These are phyloP conservation scores for Cynodonichthys magdalenae DNA, from an alignment of 2,797 vertebrate genomes.

Conservation along the genomic window DNA sequence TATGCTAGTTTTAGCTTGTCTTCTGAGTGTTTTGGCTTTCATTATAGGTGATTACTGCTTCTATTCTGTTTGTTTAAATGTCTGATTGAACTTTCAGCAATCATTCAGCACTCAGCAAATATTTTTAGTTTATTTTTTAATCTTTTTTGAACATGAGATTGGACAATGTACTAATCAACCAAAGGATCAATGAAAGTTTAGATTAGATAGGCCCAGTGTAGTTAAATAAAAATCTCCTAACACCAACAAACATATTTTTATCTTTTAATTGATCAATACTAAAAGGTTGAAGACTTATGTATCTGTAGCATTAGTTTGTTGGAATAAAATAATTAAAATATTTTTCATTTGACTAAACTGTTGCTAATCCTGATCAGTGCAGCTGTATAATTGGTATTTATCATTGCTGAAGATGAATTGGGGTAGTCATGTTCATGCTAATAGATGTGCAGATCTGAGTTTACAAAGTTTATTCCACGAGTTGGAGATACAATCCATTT, in stretches of 20 bases:
- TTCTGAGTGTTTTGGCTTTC: too few species aligned
- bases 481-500: conserved; percentile 36
- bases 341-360: background rate
- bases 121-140: too few species aligned
- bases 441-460: conserved; percentile 13
- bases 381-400: conserved; percentile 9
- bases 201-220: too few species aligned
- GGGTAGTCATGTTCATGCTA: conserved; percentile 7
- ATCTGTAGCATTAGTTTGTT: background rate
- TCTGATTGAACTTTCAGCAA: too few species aligned
- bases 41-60: too few species aligned
- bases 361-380: conserved; percentile 3
- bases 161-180: too few species aligned
- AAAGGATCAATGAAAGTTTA: too few species aligned
- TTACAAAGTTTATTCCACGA: conserved; percentile 29
- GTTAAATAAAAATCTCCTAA: too few species aligned
- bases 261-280: background rate
- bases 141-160: too few species aligned
- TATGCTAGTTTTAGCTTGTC: too few species aligned
- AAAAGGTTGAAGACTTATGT: background rate
- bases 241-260: background rate
- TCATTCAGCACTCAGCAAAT: too few species aligned
- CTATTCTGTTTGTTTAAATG: too few species aligned
- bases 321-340: background rate
- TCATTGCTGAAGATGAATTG: conserved; percentile 3